Evolutionary conservation across 2,113 vertebrate genomes (phyloP).

Genomic region (Lepidothrix coronata): DNA sequence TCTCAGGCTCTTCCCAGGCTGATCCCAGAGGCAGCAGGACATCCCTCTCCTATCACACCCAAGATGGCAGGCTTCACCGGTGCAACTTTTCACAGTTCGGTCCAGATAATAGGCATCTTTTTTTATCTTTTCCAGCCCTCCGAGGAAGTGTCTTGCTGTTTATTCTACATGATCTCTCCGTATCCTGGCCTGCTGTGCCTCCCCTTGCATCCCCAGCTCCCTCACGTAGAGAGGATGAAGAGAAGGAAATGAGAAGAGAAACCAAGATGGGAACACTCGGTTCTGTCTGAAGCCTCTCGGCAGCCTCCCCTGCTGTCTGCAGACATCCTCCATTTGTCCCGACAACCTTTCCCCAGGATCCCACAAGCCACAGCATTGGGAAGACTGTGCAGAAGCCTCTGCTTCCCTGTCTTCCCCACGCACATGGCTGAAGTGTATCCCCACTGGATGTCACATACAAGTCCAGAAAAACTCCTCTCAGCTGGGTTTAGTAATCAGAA

Average conservation of each 20-base stretch:
- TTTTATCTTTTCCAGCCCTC: neutral
- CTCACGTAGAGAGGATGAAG: neutral
- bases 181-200: neutral
- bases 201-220: neutral
- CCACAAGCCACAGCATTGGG: neutral
- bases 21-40: neutral
- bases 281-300: neutral
- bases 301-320: neutral
- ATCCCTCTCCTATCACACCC: neutral
- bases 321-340: neutral
- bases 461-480: neutral
- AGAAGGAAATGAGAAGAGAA: neutral
- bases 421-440: fast-evolving
- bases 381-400: neutral
- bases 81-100: neutral
- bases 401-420: neutral
- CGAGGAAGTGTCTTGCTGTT: neutral
- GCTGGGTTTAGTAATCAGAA: neutral
- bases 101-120: neutral
- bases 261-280: neutral
- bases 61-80: neutral
- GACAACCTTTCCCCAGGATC: neutral
- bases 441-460: neutral
- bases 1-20: neutral
- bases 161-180: neutral